These are phyloP conservation scores for Porphyrio hochstetteri DNA, from an alignment of 2,113 vertebrate species.

Conservation along the genomic window DNA sequence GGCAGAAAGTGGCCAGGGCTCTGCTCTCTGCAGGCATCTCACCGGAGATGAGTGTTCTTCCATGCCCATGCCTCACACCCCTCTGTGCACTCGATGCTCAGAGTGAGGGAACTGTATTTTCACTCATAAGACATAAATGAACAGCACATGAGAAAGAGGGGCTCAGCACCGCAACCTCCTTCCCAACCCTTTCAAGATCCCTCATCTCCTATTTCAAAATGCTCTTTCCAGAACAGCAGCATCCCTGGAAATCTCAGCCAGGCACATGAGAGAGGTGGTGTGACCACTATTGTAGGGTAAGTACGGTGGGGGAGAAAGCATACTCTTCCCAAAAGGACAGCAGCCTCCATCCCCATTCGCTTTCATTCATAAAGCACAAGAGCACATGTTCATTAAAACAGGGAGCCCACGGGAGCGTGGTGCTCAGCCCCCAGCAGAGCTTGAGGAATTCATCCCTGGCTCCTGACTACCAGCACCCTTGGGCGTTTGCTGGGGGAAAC, in stretches of 20 bases:
- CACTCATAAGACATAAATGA: neutral
- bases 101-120: neutral
- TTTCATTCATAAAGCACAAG: neutral
- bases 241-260: neutral
- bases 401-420: fast-evolving
- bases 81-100: fast-evolving
- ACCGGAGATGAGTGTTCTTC: neutral
- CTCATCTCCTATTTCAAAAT: neutral
- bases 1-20: neutral
- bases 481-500: neutral
- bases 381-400: fast-evolving
- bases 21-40: neutral
- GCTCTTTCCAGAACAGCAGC: neutral
- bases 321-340: neutral
- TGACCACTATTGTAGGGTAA: fast-evolving
- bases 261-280: fast-evolving
- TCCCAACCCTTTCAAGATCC: neutral
- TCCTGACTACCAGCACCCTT: neutral
- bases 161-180: neutral
- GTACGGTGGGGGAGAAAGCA: neutral
- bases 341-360: neutral
- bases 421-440: neutral
- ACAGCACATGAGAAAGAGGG: neutral
- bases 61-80: neutral
- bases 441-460: neutral